Percentiles rank a stretch among this genome's conserved stretches.
These are phyloP conservation scores for Papilio dardanus DNA, from an alignment of 1,140 invertebrate species.

Conservation along the genomic window DNA sequence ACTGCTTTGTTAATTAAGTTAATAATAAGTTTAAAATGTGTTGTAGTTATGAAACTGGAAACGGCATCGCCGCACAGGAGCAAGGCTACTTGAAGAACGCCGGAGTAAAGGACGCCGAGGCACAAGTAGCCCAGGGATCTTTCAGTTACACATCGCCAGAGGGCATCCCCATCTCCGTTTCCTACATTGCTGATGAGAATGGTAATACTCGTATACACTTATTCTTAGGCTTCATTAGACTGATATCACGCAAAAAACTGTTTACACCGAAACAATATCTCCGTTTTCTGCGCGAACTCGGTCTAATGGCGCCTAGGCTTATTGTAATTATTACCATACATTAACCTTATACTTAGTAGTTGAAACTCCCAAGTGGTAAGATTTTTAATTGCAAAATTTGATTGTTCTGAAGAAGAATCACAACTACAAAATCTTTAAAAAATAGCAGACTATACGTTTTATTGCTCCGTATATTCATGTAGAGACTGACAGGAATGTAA, in stretches of 20 bases:
- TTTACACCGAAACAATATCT: too few relatives aligned
- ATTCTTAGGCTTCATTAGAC: too few relatives aligned
- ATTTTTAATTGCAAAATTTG: not conserved
- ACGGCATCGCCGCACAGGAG: conserved; percentile 87
- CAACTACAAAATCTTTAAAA: not conserved
- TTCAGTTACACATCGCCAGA: conserved; percentile 86
- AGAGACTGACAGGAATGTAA: not conserved
- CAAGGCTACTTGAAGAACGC: conserved; percentile 87
- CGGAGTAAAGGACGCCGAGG: conserved; percentile 84
- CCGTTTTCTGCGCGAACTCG: too few relatives aligned
- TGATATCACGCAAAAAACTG: too few relatives aligned
- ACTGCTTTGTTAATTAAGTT: too few relatives aligned
- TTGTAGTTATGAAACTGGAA: conserved; percentile 86
- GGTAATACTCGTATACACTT: conserved; percentile 42
- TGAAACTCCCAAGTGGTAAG: not conserved
- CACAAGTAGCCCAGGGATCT: conserved; percentile 83
- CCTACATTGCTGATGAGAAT: conserved; percentile 84
- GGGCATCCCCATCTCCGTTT: conserved; percentile 84
- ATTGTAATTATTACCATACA: too few relatives aligned
- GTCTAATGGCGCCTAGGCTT: too few relatives aligned
- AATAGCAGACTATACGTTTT: not conserved
- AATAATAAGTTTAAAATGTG: not conserved
- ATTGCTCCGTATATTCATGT: not conserved
- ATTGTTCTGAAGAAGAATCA: not conserved
- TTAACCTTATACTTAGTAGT: too few relatives aligned